phyloP scores from a whole-genome alignment of 1,140 invertebrate species.

The Musca domestica region DNA sequence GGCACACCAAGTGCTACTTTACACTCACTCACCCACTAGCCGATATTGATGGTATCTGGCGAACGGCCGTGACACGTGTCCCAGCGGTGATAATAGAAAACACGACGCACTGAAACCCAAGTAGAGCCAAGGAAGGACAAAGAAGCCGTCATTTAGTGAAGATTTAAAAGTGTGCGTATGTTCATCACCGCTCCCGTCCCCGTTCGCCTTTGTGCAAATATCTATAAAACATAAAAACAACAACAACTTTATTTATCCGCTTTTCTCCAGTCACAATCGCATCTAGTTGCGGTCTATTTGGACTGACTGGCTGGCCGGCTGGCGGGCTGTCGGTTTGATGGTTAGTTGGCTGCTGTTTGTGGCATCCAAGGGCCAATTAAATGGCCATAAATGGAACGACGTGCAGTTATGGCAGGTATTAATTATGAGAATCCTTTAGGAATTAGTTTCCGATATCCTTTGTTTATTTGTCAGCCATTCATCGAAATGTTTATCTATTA shows the following conservation, averaged over 20 bases:
- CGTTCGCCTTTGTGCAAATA: too few species aligned
- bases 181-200: too few species aligned
- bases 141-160: too few species aligned
- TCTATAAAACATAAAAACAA: too few species aligned
- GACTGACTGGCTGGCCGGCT: too few species aligned
- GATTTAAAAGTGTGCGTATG: too few species aligned
- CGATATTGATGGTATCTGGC: conserved; percentile 9
- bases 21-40: neutral
- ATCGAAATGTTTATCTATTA: neutral
- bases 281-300: neutral
- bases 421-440: too few species aligned
- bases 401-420: neutral
- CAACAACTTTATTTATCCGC: neutral
- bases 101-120: too few species aligned
- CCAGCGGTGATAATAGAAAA: too few species aligned
- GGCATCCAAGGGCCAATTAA: conserved; percentile 10
- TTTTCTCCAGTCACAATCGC: neutral
- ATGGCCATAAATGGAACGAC: conserved; percentile 11
- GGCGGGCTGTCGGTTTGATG: neutral
- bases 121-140: too few species aligned
- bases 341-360: neutral
- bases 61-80: conserved; percentile 11
- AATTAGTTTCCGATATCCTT: too few species aligned
- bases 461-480: too few species aligned
- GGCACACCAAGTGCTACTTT: neutral